Percentiles rank a stretch among this genome's conserved stretches.
Evolutionary conservation across 2,113 vertebrate genomes (phyloP).

Genomic region (Neotoma lepida): DNA sequence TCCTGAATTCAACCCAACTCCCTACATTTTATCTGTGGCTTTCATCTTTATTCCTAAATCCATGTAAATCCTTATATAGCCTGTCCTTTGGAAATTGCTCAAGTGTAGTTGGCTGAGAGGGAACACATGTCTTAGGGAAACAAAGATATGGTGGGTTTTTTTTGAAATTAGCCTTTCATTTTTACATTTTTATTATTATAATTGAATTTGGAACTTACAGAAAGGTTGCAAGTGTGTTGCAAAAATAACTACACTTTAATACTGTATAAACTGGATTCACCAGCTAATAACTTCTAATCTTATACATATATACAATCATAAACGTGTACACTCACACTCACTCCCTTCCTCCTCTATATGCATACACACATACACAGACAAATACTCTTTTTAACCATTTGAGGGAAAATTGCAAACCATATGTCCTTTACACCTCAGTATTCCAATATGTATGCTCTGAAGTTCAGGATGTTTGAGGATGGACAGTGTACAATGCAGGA

Average conservation of each 20-base stretch:
- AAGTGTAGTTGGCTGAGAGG: not conserved
- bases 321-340: not conserved
- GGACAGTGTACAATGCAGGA: not conserved
- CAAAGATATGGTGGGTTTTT: not conserved
- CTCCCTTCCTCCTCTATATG: not conserved
- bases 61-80: not conserved
- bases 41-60: not conserved
- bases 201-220: not conserved
- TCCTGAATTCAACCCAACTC: not conserved
- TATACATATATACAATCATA: not conserved
- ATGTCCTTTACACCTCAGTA: not conserved
- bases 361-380: not conserved
- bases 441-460: not conserved
- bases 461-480: not conserved
- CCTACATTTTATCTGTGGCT: not conserved
- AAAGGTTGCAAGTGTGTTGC: not conserved
- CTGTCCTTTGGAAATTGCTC: not conserved
- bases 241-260: not conserved
- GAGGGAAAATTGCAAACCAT: not conserved
- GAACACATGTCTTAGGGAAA: not conserved
- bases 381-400: not conserved
- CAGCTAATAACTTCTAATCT: not conserved
- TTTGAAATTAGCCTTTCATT: not conserved
- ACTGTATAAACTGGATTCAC: not conserved
- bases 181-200: not conserved